Evolutionary conservation across 35 echinoderm and acorn worm genomes (phyloP).

Genomic region (Apostichopus parvimensis): DNA sequence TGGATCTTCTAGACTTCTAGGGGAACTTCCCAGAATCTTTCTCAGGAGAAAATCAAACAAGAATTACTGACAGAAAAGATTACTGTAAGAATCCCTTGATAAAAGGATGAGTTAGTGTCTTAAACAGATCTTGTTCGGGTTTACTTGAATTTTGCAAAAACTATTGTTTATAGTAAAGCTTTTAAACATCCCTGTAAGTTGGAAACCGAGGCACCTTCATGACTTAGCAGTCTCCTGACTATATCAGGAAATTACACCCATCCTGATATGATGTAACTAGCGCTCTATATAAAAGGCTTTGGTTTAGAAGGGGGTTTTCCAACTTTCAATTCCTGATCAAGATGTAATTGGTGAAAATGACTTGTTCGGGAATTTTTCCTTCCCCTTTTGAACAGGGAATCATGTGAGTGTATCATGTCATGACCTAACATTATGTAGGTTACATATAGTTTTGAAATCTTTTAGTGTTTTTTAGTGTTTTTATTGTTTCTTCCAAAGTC

Average conservation of each 20-base stretch:
- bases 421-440: too few relatives aligned
- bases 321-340: background rate
- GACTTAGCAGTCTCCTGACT: background rate
- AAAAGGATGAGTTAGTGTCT: background rate
- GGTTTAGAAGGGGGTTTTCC: background rate
- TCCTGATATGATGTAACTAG: background rate
- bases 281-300: too few relatives aligned
- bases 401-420: background rate
- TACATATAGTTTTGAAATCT: too few relatives aligned
- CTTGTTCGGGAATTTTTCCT: background rate
- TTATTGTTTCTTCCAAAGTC: background rate
- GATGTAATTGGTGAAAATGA: too few relatives aligned
- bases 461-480: background rate
- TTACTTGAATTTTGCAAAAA: background rate
- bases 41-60: background rate
- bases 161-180: background rate
- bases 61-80: background rate
- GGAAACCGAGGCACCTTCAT: background rate
- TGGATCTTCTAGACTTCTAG: background rate
- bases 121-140: background rate
- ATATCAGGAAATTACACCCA: background rate
- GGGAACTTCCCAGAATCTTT: background rate
- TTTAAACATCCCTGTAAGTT: background rate
- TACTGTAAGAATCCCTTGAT: too few relatives aligned
- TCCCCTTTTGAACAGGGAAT: background rate